Base-by-base conservation (phyloP, 2,113 vertebrate genomes). In the Empidonax traillii region DNA sequence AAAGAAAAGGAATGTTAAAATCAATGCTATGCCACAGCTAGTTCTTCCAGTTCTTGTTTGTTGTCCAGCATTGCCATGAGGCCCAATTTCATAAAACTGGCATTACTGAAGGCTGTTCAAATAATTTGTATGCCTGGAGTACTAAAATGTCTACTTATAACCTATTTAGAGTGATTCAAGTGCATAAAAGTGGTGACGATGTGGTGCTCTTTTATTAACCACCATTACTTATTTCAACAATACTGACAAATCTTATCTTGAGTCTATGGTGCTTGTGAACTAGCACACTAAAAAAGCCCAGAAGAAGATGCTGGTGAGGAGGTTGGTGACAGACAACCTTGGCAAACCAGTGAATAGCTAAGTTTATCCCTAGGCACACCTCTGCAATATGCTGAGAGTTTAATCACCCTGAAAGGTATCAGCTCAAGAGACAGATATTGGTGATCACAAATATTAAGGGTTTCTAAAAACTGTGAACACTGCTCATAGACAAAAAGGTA, bases 1-100 rank as follows among this genome's bases (percentile, higher is more conserved):
- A 77, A 88, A 93, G 68, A 88, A 95, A 87, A 88, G n/a, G 41
- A 87, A 93, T 44, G 27, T 56, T 77, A 31, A 95, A 85, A 90
- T 56, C 16, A 84, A 43, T 27, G n/a, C 24, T 52, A 20, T 56
- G 39, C 30, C 61, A 49, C 10, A 65, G 33, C 17, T 46, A 72
- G 27, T 65, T 75, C 68, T 55, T 53, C n/a, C 51, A 44, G 0
- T 46, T 85, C 67, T 53, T 53, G 7, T 37, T 62, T 76, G 56
- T 20, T 76, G 37, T 56, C 71, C 73, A 68, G 14, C 33, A 65
- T 9, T 56, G 47, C 21, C 22, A 74, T 5, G 33, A 86, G 61
- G 35, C 41, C 62, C 4, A 59, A 10, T 89, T 58, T 67, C 18
- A 83, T 41, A 14, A 47, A 74, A 69, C 1, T 71, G 30, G 28